phyloP scores from a whole-genome alignment of 2,888 invertebrate species.

The Scaeva pyrastri region DNA sequence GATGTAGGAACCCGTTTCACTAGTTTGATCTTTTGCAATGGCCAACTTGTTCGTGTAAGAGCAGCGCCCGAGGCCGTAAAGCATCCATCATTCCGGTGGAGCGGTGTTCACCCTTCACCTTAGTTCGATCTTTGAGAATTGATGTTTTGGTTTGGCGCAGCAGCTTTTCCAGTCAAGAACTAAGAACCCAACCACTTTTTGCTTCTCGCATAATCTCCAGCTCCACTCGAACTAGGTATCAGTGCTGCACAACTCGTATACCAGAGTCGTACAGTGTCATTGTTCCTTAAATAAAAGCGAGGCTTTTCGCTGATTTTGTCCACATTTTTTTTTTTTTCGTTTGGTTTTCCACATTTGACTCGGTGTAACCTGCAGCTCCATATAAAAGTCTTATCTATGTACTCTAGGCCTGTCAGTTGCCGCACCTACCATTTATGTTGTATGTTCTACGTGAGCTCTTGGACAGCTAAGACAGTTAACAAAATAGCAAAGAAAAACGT shows the following conservation, averaged over 20 bases:
- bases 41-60: slow-evolving; percentile 52
- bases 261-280: slow-evolving; percentile 56
- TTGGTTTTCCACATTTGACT: slow-evolving; percentile 55
- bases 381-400: slow-evolving; percentile 69
- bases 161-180: slow-evolving; percentile 22
- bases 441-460: slow-evolving; percentile 72
- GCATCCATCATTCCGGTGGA: slow-evolving; percentile 71
- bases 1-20: slow-evolving; percentile 55
- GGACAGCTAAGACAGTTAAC: slow-evolving; percentile 69
- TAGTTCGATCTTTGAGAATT: slow-evolving; percentile 64
- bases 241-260: slow-evolving; percentile 40
- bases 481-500: slow-evolving; percentile 55
- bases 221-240: slow-evolving; percentile 44
- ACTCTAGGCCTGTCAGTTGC: slow-evolving; percentile 73
- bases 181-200: slow-evolving; percentile 31
- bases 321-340: slow-evolving; percentile 15
- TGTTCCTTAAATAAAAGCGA: slow-evolving; percentile 63
- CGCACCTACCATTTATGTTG: slow-evolving; percentile 76
- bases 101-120: slow-evolving; percentile 73
- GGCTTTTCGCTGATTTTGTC: slow-evolving; percentile 40
- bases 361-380: slow-evolving; percentile 71
- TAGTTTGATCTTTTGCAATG: slow-evolving; percentile 57
- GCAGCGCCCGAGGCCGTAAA: slow-evolving; percentile 57
- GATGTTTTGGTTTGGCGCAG: slow-evolving; percentile 44
- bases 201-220: slow-evolving; percentile 51